phyloP scores from a whole-genome alignment of 2,888 invertebrate genomes.

The Margaritifera margaritifera region DNA sequence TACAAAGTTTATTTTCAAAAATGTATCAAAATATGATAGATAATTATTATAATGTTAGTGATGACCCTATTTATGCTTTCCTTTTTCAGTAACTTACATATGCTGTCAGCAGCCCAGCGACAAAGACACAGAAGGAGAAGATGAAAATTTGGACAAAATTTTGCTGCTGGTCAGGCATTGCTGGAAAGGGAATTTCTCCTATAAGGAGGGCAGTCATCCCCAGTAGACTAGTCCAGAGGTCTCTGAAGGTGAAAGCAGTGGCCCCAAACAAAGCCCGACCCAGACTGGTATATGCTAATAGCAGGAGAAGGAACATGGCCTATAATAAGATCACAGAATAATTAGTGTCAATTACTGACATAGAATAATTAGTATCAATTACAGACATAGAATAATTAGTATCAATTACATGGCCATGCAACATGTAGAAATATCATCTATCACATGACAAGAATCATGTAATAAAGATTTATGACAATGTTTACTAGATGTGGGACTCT shows the following conservation, averaged over 20 bases:
- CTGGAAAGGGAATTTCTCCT: slow-evolving; percentile 37
- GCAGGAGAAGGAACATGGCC: slow-evolving; percentile 57
- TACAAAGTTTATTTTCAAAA: background rate
- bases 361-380: too few relatives aligned
- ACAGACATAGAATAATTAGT: too few relatives aligned
- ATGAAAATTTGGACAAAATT: slow-evolving; percentile 49
- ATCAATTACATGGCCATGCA: too few relatives aligned
- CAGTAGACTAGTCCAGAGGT: slow-evolving; percentile 54
- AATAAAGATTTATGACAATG: background rate
- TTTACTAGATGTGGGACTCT: background rate
- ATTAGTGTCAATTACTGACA: slow-evolving; percentile 30
- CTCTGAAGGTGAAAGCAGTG: slow-evolving; percentile 49
- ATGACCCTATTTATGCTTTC: background rate
- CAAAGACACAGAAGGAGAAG: slow-evolving; percentile 57
- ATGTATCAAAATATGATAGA: background rate
- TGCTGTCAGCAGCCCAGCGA: slow-evolving; percentile 58
- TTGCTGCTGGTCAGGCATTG: slow-evolving; percentile 10
- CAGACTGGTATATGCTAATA: slow-evolving; percentile 62
- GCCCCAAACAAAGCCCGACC: slow-evolving; percentile 64
- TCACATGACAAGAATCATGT: background rate
- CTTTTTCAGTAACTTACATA: slow-evolving; percentile 61
- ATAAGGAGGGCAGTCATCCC: slow-evolving; percentile 58
- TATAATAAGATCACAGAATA: slow-evolving; percentile 27
- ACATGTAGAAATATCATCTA: background rate
- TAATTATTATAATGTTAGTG: background rate